Conservation (phyloP, 2,888 invertebrate species). For the Calliphora vomitoria region DNA sequence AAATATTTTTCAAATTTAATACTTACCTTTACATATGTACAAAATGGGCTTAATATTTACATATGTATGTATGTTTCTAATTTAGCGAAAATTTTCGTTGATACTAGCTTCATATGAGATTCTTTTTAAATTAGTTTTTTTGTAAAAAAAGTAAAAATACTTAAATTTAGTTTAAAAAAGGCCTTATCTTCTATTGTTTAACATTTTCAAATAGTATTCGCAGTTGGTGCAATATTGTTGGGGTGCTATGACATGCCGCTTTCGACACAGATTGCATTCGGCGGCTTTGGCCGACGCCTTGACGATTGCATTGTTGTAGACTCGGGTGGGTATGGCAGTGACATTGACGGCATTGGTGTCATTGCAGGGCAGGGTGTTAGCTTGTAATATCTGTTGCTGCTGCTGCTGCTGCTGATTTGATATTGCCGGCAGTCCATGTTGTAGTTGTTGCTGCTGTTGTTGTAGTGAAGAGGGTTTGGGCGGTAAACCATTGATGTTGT, state of each 20-base stretch:
- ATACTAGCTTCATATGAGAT: slow-evolving; percentile 73
- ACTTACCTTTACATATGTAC: slow-evolving; percentile 64
- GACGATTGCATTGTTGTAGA: slow-evolving; percentile 85
- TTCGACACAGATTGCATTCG: slow-evolving; percentile 94
- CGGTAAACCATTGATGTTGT: slow-evolving; percentile 69
- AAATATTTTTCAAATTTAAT: slow-evolving; percentile 28
- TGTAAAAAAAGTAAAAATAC: slow-evolving; percentile 33
- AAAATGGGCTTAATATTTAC: slow-evolving; percentile 29
- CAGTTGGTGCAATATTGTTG: slow-evolving; percentile 95
- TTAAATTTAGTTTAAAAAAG: slow-evolving; percentile 19
- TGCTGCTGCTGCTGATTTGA: slow-evolving; percentile 13
- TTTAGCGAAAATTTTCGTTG: slow-evolving; percentile 48
- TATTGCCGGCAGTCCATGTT: slow-evolving; percentile 78
- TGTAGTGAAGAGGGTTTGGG: slow-evolving; percentile 76
- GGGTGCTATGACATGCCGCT: slow-evolving; percentile 91
- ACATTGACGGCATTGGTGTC: slow-evolving; percentile 77
- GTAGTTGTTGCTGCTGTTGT: slow-evolving; percentile 74
- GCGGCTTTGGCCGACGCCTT: slow-evolving; percentile 86
- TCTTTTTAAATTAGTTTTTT: slow-evolving; percentile 44
- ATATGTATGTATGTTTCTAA: slow-evolving; percentile 14
- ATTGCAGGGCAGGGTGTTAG: slow-evolving; percentile 49
- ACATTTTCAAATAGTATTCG: slow-evolving; percentile 94
- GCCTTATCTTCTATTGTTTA: slow-evolving; percentile 83
- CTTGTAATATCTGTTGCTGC: slow-evolving; percentile 46
- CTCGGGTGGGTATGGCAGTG: slow-evolving; percentile 84